A percentile compares a stretch with the other conserved stretches of the same genome.
Conservation (phyloP, 2,888 invertebrate species). For the Belgica antarctica region DNA sequence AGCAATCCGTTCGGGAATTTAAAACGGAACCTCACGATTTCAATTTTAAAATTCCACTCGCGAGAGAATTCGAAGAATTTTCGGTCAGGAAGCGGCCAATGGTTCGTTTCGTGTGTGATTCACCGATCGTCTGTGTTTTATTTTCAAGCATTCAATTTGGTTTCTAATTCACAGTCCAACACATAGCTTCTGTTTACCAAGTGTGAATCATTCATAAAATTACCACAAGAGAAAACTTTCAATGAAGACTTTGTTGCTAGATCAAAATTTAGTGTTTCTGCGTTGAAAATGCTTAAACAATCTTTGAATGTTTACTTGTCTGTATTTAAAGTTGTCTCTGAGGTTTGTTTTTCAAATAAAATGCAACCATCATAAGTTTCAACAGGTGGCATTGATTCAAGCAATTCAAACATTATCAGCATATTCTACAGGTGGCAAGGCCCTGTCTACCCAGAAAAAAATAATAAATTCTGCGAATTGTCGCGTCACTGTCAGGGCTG, state of each 20-base stretch:
- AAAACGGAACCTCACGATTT: conserved; percentile 7
- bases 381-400: conserved; percentile 20
- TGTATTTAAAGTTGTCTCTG: no score
- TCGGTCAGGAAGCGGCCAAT: conserved; percentile 13
- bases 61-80: neutral
- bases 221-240: no score
- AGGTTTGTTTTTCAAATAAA: no score
- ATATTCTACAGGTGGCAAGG: conserved; percentile 32
- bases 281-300: no score
- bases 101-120: no score
- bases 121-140: neutral
- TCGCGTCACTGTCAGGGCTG: neutral
- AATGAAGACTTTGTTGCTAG: no score
- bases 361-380: no score
- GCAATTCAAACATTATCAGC: neutral
- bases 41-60: conserved; percentile 21
- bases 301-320: no score
- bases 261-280: no score
- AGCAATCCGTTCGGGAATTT: neutral
- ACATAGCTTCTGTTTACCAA: no score
- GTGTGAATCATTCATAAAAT: neutral
- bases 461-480: neutral
- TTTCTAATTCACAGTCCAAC: conserved; percentile 9
- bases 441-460: neutral
- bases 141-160: neutral